A percentile compares a stretch with the other conserved stretches of the same genome.
Evolutionary conservation across 2,888 invertebrate genomes (phyloP).

Genomic region (Callimorpha dominula): DNA sequence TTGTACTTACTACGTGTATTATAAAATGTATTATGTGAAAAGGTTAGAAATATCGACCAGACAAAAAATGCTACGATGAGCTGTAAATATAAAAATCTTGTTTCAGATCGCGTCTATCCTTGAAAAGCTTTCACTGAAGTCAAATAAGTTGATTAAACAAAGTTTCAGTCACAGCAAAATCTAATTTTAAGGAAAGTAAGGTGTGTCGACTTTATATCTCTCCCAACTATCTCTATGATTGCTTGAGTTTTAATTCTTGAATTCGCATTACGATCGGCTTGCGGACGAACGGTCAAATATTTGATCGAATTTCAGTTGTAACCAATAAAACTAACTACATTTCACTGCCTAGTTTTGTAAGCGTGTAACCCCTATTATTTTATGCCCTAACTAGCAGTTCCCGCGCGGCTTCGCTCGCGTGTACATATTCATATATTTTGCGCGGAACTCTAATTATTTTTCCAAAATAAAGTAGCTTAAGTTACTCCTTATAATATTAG

Average conservation of each 20-base stretch:
- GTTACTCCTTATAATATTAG: no score
- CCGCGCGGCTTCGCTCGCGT: no score
- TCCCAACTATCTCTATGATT: not conserved
- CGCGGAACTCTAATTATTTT: no score
- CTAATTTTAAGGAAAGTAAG: not conserved
- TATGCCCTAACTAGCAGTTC: no score
- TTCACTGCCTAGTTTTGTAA: not conserved
- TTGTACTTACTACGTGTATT: not conserved
- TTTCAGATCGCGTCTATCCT: not conserved
- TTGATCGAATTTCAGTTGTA: not conserved
- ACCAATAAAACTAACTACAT: constrained; percentile 1
- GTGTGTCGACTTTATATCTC: not conserved
- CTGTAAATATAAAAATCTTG: not conserved
- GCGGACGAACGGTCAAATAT: not conserved
- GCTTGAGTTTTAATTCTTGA: constrained; percentile 3
- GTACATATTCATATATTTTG: no score
- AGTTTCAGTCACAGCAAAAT: not conserved
- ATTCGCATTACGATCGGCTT: not conserved
- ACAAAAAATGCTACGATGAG: not conserved
- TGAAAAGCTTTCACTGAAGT: not conserved
- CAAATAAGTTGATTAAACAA: not conserved
- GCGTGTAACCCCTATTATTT: not conserved
- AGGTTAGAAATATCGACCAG: no score
- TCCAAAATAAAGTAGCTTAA: no score
- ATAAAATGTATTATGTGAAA: no score